Evolutionary conservation across 2,797 vertebrate species (phyloP), one percentile per base, ranked within the genome.

Genomic region (Antennarius maculatus): DNA sequence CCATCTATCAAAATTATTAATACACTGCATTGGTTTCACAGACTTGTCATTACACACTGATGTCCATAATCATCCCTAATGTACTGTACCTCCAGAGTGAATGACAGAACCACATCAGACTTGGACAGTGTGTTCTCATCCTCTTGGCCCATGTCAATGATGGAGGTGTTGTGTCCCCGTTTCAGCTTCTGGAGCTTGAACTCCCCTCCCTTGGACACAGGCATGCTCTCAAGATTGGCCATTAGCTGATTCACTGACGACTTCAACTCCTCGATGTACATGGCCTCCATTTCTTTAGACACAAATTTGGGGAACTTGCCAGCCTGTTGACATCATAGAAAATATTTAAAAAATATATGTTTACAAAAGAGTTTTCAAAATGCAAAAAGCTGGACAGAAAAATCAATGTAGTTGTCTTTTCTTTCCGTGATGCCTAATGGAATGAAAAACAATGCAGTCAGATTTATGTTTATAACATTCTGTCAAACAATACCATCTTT

Each of bases 41-140:
- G n/a, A 34, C 8, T 52, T 62, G 53, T 37, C 5, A 69, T 23
- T 37, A n/a, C 2, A 37, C 2, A 2, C 37, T 43, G 3, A 10
- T 12, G 31, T 34, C 0, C 0, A 8, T 5, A 3, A 6, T 71
- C 4, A 10, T 18, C 61, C 6, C 12, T 1, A 11, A 45, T 23
- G 55, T 27, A 31, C 28, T 10, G 7, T 93, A 99, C 97, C 96
- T 99, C 97, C 79, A 99, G 82, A 48, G 96, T 98, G 92, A 99
- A 99, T 0, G 96, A 97, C 58, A 99, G 91, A 74, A 99, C 96
- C 0, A 99, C 97, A 0, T 99, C 97, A 0, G 97, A 99, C 84
- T 99, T 99, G 81, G 97, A 98, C 55, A 99, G 96, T n/a, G 97
- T 97, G 91, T 98, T 99, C 92, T 99, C 97, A 0, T 98, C 98